phyloP scores from a whole-genome alignment of 1,140 invertebrate species.

The Aphaenogaster rudis region DNA sequence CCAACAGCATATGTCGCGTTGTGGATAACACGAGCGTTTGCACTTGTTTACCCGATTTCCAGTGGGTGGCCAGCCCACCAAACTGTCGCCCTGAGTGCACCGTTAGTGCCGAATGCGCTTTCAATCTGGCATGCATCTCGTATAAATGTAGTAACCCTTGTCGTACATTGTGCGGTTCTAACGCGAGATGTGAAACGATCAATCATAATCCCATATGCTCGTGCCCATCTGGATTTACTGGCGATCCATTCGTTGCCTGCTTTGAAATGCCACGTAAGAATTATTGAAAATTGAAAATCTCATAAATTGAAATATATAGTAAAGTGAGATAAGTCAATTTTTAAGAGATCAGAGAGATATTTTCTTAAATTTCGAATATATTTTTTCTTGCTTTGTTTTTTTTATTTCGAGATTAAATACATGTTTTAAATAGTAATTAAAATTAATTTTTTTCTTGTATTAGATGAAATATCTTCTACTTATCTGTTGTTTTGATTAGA shows the following conservation, averaged over 20 bases:
- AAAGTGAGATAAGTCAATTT: background rate
- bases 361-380: slow-evolving; percentile 20
- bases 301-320: background rate
- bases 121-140: slow-evolving; percentile 86
- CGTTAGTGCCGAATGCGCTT: slow-evolving; percentile 86
- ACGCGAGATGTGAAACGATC: slow-evolving; percentile 87
- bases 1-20: slow-evolving; percentile 87
- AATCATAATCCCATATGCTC: slow-evolving; percentile 89
- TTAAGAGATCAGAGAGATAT: background rate
- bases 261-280: slow-evolving; percentile 85
- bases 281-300: slow-evolving; percentile 5
- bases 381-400: background rate
- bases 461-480: background rate
- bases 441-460: background rate
- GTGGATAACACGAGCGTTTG: slow-evolving; percentile 87
- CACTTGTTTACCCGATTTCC: slow-evolving; percentile 86
- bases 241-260: slow-evolving; percentile 88
- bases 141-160: slow-evolving; percentile 88
- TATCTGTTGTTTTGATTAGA: background rate
- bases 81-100: slow-evolving; percentile 87
- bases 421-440: background rate
- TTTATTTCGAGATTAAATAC: background rate
- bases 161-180: slow-evolving; percentile 85
- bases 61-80: slow-evolving; percentile 86
- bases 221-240: slow-evolving; percentile 86